phyloP scores from a whole-genome alignment of 2,888 invertebrate species.

The Apamea monoglypha region DNA sequence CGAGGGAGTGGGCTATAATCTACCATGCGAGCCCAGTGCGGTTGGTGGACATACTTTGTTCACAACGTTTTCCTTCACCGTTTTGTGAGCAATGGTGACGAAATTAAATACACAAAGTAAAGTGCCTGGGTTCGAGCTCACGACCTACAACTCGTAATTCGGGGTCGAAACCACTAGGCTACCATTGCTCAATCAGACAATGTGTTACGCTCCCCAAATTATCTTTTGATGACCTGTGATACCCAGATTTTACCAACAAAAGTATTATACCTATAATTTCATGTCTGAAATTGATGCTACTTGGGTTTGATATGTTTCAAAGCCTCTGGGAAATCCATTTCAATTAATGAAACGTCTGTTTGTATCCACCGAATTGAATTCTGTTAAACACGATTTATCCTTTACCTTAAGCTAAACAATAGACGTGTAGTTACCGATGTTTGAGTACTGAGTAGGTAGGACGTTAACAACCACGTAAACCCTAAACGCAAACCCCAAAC shows the following conservation, averaged over 20 bases:
- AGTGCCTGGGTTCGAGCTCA: too few relatives aligned
- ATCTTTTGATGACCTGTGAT: neutral
- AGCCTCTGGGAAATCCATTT: neutral
- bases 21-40: neutral
- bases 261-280: neutral
- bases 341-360: slow-evolving; percentile 30
- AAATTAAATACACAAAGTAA: neutral
- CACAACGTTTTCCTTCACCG: neutral
- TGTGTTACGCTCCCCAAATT: neutral
- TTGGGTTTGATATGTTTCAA: neutral
- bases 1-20: neutral
- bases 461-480: slow-evolving; percentile 12
- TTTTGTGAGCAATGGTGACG: neutral
- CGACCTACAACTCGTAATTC: neutral
- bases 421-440: slow-evolving; percentile 18
- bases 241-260: neutral
- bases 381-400: slow-evolving; percentile 14
- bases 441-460: slow-evolving; percentile 3
- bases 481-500: slow-evolving; percentile 39
- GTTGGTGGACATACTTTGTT: neutral
- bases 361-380: slow-evolving; percentile 34
- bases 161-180: neutral
- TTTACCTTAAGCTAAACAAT: slow-evolving; percentile 29
- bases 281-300: neutral
- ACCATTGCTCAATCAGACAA: neutral